Evolutionary conservation across 2,888 invertebrate genomes (phyloP).

Genomic region (Drosophila anomelani): DNA sequence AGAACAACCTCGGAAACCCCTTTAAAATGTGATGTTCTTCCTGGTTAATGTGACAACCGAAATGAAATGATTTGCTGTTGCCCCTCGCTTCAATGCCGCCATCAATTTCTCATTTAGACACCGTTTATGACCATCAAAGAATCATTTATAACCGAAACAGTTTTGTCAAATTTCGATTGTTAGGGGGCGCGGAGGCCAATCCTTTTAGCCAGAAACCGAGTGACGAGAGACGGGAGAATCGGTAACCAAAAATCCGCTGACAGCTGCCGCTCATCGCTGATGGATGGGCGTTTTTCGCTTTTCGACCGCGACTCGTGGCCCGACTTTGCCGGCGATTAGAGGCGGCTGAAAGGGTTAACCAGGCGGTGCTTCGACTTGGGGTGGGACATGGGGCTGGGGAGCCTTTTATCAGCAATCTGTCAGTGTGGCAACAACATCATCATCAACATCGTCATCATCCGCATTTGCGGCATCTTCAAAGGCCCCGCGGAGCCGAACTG

Average conservation of each 20-base stretch:
- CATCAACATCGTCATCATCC: constrained; percentile 46
- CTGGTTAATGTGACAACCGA: constrained; percentile 27
- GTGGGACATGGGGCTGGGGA: constrained; percentile 6
- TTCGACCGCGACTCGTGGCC: constrained; percentile 44
- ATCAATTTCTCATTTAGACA: constrained; percentile 37
- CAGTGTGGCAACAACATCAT: constrained; percentile 60
- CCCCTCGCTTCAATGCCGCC: constrained; percentile 7
- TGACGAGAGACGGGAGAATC: not conserved
- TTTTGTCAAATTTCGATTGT: constrained; percentile 47
- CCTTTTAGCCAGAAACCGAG: constrained; percentile 17
- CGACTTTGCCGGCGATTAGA: constrained; percentile 41
- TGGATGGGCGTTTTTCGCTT: constrained; percentile 43
- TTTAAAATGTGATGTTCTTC: constrained; percentile 22
- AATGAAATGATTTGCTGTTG: constrained; percentile 1
- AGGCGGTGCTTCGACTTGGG: not conserved
- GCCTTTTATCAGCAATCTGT: constrained; percentile 75
- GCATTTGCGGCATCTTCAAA: constrained; percentile 48
- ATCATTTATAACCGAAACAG: constrained; percentile 46
- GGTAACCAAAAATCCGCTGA: constrained; percentile 27
- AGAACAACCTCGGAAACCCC: not conserved
- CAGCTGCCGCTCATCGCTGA: constrained; percentile 49
- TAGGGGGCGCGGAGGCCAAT: constrained; percentile 30
- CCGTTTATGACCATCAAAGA: constrained; percentile 45
- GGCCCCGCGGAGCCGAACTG: constrained; percentile 26
- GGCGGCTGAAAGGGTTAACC: constrained; percentile 43